These are phyloP conservation scores for Chlamydotis undulata DNA, from an alignment of 2,113 vertebrate species.

Conservation along the genomic window DNA sequence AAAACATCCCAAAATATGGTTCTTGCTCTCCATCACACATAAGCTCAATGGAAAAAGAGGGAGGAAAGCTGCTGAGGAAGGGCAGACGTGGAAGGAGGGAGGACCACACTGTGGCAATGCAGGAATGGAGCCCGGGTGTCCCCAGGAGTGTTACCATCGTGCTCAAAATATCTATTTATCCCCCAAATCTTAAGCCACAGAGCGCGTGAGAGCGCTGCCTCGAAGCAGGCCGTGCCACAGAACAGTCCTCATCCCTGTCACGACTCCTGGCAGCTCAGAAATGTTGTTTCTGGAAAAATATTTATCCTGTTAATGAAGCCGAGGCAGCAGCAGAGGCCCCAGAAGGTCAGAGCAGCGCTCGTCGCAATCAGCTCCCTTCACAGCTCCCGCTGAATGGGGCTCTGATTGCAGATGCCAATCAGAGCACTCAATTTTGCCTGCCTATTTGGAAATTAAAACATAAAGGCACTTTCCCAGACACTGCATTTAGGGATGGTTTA, in stretches of 20 bases:
- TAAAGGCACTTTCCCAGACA: constrained; percentile 56
- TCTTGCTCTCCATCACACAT: background rate
- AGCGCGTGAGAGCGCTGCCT: background rate
- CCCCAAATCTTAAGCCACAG: background rate
- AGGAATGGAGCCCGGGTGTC: background rate
- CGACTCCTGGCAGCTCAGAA: constrained; percentile 59
- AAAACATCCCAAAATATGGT: background rate
- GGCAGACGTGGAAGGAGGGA: background rate
- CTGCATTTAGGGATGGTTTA: constrained; percentile 56
- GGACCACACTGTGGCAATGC: background rate
- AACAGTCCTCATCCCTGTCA: background rate
- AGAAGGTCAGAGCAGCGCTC: constrained; percentile 65
- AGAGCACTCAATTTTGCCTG: constrained; percentile 59
- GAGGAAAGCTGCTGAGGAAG: background rate
- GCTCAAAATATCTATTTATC: background rate
- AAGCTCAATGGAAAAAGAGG: background rate
- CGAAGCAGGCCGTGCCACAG: background rate
- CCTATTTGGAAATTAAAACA: constrained; percentile 74
- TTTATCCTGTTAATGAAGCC: constrained; percentile 73
- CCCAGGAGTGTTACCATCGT: background rate
- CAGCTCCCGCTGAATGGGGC: constrained; percentile 58
- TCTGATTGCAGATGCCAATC: constrained; percentile 74
- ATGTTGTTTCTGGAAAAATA: constrained; percentile 75
- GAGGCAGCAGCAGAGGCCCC: constrained; percentile 43
- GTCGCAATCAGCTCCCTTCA: constrained; percentile 66